Evolutionary conservation across 2,888 invertebrate genomes (phyloP), one percentile per base, ranked within the genome.

Genomic region (Eupithecia tripunctaria): DNA sequence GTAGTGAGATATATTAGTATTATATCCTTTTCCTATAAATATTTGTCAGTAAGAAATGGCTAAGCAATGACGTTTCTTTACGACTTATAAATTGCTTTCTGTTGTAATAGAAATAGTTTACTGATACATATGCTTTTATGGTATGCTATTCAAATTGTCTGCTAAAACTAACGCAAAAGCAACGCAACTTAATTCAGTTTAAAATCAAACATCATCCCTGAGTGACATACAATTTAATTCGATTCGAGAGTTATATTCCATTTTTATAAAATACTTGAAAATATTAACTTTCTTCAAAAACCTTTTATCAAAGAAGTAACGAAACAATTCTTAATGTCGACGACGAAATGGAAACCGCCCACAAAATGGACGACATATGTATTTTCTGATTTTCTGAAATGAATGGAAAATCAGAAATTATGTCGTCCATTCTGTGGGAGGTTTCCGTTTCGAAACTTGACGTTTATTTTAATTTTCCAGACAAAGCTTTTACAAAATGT

Each of bases 391-490:
- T 70, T 73, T 62, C 36, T n/a, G n/a, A n/a, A n/a, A n/a, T n/a
- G n/a, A n/a, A n/a, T n/a, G n/a, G n/a, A n/a, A n/a, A n/a, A n/a
- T n/a, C n/a, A n/a, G n/a, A n/a, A n/a, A n/a, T n/a, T n/a, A n/a
- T n/a, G n/a, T n/a, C n/a, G n/a, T n/a, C n/a, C n/a, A n/a, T n/a
- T n/a, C n/a, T n/a, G n/a, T n/a, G n/a, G n/a, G n/a, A n/a, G n/a
- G n/a, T 51, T 66, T 72, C 71, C 67, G 63, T 67, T 60, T 69
- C 27, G n/a, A n/a, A 38, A 74, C 62, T 43, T 74, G 68, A 68
- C 71, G 38, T 74, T 74, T 62, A 77, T 73, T 71, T 74, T 47
- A 43, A 66, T 68, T 70, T 80, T 73, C 75, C 70, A 68, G 76
- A 65, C 63, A 32, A 43, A 41, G 29, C 56, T 71, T 64, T 70